Conservation (phyloP, 2,113 vertebrate species). For the Toxotes jaculatrix region DNA sequence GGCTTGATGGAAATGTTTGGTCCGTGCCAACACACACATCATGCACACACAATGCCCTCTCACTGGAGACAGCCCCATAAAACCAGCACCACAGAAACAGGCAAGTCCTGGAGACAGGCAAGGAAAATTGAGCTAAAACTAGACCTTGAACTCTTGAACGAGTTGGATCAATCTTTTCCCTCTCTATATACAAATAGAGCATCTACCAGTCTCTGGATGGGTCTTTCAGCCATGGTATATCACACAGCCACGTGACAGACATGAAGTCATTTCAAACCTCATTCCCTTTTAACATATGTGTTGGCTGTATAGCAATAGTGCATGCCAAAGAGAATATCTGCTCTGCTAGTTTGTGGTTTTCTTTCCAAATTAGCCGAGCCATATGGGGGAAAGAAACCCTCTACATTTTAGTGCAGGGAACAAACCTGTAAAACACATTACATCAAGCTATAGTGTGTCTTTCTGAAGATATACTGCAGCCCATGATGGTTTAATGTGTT, state of each 20-base stretch:
- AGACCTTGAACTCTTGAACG: conserved; percentile 39
- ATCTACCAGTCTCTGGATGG: conserved; percentile 25
- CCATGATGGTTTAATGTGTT: conserved; percentile 47
- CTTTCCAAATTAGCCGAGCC: conserved; percentile 65
- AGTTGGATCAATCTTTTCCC: conserved; percentile 7
- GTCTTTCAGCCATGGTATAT: conserved; percentile 34
- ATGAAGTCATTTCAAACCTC: conserved; percentile 59
- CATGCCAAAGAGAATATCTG: conserved; percentile 69
- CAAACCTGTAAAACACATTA: conserved; percentile 76
- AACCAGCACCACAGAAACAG: conserved; percentile 53
- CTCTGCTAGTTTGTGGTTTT: conserved; percentile 72
- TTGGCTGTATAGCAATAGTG: conserved; percentile 57
- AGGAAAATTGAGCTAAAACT: conserved; percentile 43
- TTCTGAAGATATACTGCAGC: conserved; percentile 24
- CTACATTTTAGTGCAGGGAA: conserved; percentile 31
- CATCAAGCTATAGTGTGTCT: conserved; percentile 45
- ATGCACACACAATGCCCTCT: conserved; percentile 63
- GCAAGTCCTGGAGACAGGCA: conserved; percentile 23
- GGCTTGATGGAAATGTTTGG: conserved; percentile 65
- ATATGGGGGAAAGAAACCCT: conserved; percentile 43
- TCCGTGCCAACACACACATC: conserved; percentile 70
- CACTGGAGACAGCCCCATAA: conserved; percentile 56
- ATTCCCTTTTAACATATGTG: conserved; percentile 66
- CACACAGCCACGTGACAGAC: conserved; percentile 40
- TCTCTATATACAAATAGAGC: conserved; percentile 10